Percentiles rank a stretch among this genome's conserved stretches.
Conservation (phyloP, 1,140 invertebrate species). For the roundworm (Caenorhabditis elegans) region DNA sequence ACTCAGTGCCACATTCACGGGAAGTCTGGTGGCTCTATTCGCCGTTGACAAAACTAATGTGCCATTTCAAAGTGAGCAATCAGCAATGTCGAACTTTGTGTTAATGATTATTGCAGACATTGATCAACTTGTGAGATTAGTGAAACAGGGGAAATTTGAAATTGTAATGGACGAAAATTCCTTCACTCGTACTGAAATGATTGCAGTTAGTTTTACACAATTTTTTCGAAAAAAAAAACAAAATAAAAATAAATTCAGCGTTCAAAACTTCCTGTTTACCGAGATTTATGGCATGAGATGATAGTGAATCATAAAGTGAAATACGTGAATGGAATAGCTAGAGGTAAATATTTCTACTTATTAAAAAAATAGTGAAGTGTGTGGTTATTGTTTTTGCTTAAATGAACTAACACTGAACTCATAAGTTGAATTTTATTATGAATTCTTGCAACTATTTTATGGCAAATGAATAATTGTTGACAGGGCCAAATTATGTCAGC, state of each 20-base stretch:
- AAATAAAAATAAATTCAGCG: slow-evolving; percentile 28
- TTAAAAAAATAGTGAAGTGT: no score
- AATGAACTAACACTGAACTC: no score
- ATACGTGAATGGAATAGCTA: slow-evolving; percentile 42
- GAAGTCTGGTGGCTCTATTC: slow-evolving; percentile 51
- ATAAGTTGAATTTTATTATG: no score
- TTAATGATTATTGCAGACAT: slow-evolving; percentile 29
- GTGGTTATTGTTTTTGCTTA: no score
- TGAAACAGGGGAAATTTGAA: slow-evolving; percentile 45
- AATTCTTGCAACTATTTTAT: no score
- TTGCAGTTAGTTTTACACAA: slow-evolving; percentile 39
- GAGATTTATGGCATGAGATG: slow-evolving; percentile 52
- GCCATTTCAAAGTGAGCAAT: slow-evolving; percentile 43
- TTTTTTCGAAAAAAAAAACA: background rate
- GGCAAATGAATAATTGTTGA: no score
- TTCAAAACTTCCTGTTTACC: slow-evolving; percentile 42
- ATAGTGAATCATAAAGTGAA: slow-evolving; percentile 43
- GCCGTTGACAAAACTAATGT: slow-evolving; percentile 49
- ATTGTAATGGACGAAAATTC: slow-evolving; percentile 51
- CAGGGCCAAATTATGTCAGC: no score
- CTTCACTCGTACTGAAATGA: slow-evolving; percentile 49
- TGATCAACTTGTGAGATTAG: slow-evolving; percentile 38
- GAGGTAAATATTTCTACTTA: slow-evolving; percentile 15
- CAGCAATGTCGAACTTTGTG: background rate
- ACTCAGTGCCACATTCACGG: slow-evolving; percentile 52